Percentiles rank a stretch among this genome's conserved stretches.
phyloP scores from a whole-genome alignment of 2,113 vertebrate species.

The Odocoileus virginianus region DNA sequence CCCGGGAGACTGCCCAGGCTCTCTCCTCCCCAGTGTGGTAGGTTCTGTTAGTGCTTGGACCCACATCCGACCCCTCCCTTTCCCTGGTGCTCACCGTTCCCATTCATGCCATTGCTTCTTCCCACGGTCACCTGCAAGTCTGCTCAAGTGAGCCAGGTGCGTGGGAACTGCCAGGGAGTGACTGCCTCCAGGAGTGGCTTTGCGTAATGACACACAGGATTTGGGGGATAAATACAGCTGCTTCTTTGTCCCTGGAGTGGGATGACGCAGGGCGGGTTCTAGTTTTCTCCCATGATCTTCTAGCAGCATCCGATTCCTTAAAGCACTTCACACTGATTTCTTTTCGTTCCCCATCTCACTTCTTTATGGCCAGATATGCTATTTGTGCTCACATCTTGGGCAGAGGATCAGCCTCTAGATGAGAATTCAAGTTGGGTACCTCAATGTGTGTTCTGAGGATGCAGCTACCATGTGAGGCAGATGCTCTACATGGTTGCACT shows the following conservation, averaged over 20 bases:
- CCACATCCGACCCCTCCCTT: not conserved
- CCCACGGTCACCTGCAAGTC: not conserved
- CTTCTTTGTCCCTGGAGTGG: not conserved
- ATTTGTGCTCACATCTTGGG: not conserved
- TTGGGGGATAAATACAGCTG: not conserved
- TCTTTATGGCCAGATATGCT: not conserved
- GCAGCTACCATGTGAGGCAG: not conserved
- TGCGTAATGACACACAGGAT: not conserved
- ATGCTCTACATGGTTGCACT: accelerated
- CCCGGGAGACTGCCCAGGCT: not conserved
- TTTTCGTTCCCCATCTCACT: not conserved
- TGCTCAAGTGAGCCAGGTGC: not conserved
- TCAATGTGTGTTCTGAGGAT: not conserved
- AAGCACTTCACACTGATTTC: not conserved
- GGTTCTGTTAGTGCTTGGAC: accelerated
- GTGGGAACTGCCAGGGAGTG: not conserved
- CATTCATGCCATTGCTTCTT: accelerated
- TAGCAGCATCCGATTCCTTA: not conserved
- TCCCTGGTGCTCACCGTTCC: not conserved
- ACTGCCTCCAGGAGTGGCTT: not conserved
- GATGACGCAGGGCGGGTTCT: not conserved
- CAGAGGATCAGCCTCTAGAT: not conserved
- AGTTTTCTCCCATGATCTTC: not conserved
- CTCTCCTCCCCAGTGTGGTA: not conserved
- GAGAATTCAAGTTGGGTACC: not conserved